phyloP scores from a whole-genome alignment of 2,113 vertebrate species.

The Brienomyrus brachyistius region DNA sequence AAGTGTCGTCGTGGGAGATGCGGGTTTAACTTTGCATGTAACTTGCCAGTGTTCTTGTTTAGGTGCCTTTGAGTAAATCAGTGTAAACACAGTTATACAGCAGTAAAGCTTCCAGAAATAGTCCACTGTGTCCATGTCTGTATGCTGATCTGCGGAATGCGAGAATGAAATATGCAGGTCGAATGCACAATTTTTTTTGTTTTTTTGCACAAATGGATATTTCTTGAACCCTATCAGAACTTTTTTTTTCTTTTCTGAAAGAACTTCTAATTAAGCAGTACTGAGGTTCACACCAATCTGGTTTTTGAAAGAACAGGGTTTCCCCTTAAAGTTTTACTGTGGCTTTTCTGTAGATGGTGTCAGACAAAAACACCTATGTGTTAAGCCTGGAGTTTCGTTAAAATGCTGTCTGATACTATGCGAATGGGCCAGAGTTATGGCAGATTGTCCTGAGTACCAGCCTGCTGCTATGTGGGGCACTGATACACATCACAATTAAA shows the following conservation, averaged over 20 bases:
- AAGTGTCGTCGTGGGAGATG: conserved; percentile 31
- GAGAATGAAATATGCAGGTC: not conserved
- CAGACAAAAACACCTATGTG: not conserved
- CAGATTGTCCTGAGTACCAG: not conserved
- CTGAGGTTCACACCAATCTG: not conserved
- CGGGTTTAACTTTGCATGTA: conserved; percentile 31
- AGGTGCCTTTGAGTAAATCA: not conserved
- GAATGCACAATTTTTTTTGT: not conserved
- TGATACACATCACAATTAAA: not conserved
- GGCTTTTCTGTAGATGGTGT: not conserved
- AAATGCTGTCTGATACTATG: not conserved
- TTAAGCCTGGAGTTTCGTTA: not conserved
- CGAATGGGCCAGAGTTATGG: not conserved
- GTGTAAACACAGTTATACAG: not conserved
- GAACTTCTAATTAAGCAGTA: not conserved
- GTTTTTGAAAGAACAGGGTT: not conserved
- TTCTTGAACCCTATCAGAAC: not conserved
- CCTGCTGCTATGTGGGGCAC: not conserved
- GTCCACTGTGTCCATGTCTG: too few relatives aligned
- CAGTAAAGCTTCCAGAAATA: not conserved
- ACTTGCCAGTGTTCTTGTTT: not conserved
- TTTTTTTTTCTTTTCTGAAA: not conserved
- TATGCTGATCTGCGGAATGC: not conserved
- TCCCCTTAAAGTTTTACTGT: not conserved
- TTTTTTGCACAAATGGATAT: not conserved